phyloP scores from a whole-genome alignment of 2,888 invertebrate genomes.

The Alloplasta piceator region DNA sequence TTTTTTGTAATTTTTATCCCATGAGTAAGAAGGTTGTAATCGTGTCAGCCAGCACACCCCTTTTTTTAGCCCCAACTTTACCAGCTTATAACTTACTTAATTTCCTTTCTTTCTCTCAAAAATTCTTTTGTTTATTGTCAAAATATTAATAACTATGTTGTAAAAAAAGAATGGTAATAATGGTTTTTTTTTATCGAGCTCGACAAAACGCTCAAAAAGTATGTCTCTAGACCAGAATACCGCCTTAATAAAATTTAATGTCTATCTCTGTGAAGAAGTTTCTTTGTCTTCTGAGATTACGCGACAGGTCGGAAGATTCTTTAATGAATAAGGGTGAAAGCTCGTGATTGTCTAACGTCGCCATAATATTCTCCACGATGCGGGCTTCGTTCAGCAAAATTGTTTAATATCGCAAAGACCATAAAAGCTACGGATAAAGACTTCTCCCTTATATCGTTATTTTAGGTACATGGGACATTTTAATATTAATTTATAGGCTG shows the following conservation, averaged over 20 bases:
- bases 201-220: too few relatives aligned
- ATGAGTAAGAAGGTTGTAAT: too few relatives aligned
- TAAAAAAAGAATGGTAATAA: too few relatives aligned
- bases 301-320: background rate
- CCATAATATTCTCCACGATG: conserved; percentile 3
- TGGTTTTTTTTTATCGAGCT: too few relatives aligned
- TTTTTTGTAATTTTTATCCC: too few relatives aligned
- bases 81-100: too few relatives aligned
- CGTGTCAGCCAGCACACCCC: too few relatives aligned
- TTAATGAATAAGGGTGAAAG: background rate
- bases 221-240: too few relatives aligned
- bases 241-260: background rate
- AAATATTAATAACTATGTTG: too few relatives aligned
- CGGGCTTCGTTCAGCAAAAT: conserved; percentile 1
- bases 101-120: too few relatives aligned
- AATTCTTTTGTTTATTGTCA: too few relatives aligned
- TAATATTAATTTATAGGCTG: conserved; percentile 4
- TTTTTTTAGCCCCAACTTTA: too few relatives aligned
- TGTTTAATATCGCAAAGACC: conserved; percentile 10
- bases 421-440: background rate
- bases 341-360: background rate
- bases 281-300: background rate
- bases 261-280: background rate
- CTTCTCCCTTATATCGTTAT: background rate
- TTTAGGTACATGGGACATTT: background rate